Conservation (phyloP, 2,888 invertebrate species). For the Papilio protenor region DNA sequence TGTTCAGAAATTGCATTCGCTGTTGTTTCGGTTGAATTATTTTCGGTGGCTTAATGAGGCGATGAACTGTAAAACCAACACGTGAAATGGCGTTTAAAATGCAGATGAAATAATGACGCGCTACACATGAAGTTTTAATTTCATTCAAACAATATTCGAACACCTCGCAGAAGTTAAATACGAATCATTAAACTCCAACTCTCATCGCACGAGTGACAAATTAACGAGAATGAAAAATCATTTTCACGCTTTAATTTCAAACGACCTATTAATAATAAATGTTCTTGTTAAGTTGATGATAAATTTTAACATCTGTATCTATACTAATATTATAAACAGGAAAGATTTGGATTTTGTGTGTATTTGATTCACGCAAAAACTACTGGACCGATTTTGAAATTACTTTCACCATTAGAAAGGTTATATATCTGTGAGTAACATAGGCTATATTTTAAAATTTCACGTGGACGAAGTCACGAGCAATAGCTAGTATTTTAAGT, state of each 20-base stretch:
- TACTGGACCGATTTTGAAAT: too few relatives aligned
- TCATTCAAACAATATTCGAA: conserved; percentile 10
- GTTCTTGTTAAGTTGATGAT: background rate
- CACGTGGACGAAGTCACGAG: too few relatives aligned
- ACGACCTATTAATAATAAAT: conserved; percentile 3
- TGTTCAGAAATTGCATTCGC: background rate
- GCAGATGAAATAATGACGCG: background rate
- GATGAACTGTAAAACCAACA: conserved; percentile 13
- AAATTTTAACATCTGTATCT: background rate
- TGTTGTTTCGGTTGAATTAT: background rate
- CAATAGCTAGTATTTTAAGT: too few relatives aligned
- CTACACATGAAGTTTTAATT: conserved; percentile 11
- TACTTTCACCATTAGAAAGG: too few relatives aligned
- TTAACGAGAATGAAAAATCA: conserved; percentile 14
- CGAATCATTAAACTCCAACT: conserved; percentile 17
- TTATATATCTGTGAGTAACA: too few relatives aligned
- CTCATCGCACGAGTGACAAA: conserved; percentile 20
- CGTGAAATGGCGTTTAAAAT: conserved; percentile 2
- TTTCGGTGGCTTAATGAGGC: background rate
- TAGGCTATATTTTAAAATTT: too few relatives aligned
- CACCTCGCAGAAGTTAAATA: conserved; percentile 22
- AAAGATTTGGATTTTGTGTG: too few relatives aligned
- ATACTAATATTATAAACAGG: too few relatives aligned
- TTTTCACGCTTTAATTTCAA: conserved; percentile 7
- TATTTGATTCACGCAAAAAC: too few relatives aligned